These are phyloP conservation scores for Archilochus colubris DNA, from an alignment of 2,113 vertebrate genomes.

Conservation along the genomic window DNA sequence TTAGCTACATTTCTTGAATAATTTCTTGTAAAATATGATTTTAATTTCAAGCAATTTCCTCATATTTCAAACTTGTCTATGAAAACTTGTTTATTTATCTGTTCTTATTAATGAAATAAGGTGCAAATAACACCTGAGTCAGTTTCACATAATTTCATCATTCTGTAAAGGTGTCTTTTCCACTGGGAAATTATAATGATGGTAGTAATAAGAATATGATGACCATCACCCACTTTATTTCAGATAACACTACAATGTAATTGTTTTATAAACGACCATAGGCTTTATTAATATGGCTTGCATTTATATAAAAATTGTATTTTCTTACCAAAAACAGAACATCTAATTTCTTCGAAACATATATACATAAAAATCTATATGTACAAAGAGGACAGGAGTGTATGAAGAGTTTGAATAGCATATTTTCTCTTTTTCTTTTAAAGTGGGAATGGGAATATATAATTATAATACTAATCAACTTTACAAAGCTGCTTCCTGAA, in stretches of 20 bases:
- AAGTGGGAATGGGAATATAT: background rate
- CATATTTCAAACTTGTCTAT: constrained; percentile 69
- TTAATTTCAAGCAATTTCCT: constrained; percentile 57
- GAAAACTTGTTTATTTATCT: background rate
- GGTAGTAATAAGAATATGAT: background rate
- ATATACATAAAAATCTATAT: rapidly evolving
- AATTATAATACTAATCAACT: background rate
- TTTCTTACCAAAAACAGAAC: background rate
- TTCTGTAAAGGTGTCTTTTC: background rate
- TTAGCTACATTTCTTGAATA: background rate
- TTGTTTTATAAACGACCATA: background rate
- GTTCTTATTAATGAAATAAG: background rate
- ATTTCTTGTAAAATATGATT: constrained; percentile 70
- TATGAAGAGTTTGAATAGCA: background rate
- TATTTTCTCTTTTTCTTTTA: background rate
- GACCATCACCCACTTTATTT: background rate
- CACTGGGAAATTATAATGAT: background rate
- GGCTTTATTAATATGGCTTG: background rate
- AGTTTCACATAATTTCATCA: background rate
- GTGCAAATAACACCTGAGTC: background rate
- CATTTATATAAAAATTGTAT: background rate
- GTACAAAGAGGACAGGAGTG: background rate
- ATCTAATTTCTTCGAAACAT: background rate
- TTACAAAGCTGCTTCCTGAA: background rate
- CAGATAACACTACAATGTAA: background rate